Conservation (phyloP, 2,113 vertebrate species). For the Coturnix japonica region DNA sequence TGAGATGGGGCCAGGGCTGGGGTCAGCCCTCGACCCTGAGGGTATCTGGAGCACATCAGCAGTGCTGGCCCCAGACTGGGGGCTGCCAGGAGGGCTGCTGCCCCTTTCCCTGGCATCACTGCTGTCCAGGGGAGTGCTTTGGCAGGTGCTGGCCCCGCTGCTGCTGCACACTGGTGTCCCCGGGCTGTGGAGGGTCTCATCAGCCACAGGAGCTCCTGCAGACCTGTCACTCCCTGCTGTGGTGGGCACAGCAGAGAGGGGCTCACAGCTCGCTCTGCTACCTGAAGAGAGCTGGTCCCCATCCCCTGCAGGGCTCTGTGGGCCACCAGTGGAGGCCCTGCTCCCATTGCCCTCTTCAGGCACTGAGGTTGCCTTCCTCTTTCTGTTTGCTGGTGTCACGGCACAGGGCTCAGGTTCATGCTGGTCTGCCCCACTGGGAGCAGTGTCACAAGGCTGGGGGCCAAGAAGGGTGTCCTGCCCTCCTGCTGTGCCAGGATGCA, state of each 20-base stretch:
- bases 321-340: rapidly evolving
- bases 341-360: neutral
- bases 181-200: neutral
- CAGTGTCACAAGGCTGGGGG: rapidly evolving
- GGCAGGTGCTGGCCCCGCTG: neutral
- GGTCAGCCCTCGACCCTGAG: neutral
- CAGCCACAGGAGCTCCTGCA: neutral
- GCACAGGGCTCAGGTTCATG: neutral
- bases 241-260: neutral
- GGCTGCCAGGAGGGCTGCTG: neutral
- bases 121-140: neutral
- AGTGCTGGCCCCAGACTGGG: neutral
- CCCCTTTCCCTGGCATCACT: neutral
- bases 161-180: neutral
- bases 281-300: rapidly evolving
- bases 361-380: neutral
- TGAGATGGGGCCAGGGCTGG: neutral
- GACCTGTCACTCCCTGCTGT: neutral
- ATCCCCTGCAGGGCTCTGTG: neutral
- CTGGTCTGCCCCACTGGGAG: neutral
- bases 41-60: neutral
- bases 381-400: neutral
- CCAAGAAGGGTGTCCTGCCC: rapidly evolving
- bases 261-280: neutral
- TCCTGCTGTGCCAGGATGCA: neutral